Evolutionary conservation across 2,113 vertebrate species (phyloP), one percentile per base, ranked within the genome.

Genomic region (Gnathonemus longibarbis): DNA sequence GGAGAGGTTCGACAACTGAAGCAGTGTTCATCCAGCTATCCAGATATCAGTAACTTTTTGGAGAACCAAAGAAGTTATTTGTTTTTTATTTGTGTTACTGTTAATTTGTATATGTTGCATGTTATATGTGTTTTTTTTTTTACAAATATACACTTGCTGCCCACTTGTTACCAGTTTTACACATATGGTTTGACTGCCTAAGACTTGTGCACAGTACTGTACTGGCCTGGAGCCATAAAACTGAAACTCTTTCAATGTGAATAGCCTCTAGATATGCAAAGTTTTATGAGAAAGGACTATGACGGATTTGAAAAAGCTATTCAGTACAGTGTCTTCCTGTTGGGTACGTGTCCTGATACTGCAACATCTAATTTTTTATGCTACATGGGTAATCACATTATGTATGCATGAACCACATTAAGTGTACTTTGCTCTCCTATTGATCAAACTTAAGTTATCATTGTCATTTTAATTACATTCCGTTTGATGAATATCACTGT

Each of bases 401-500:
- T 42, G 35, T 45, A 62, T 88, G 39, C 87, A 58, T 66, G 87
- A 45, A 62, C n/a, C n/a, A 45, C 17, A 88, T 62, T 58, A 39
- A 58, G 31, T 88, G 6, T 58, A 62, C 53, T 62, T 66, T 88
- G 13, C n/a, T 88, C 9, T 19, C 7, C 31, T 62, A 45, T 49
- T 21, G 31, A 45, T 66, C 39, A 88, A 62, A 88, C 56, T 88
- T 52, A 31, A 45, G 35, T 88, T 45, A 88, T n/a, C 56, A 62
- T 45, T 62, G n/a, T 88, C 87, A 58, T 58, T 88, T 88, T 31
- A 88, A 66, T 88, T 88, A 50, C 19, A 24, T 62, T 88, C 85
- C 27, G 1, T 88, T 88, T 88, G 53, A 88, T 42, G 56, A 53
- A 53, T 87, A 84, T 84, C 27, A 53, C 17, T 35, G 27, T 56